A percentile compares a stretch with the other conserved stretches of the same genome.
Evolutionary conservation across 1,140 invertebrate species (phyloP).

Genomic region (Zaprionus ornatus): DNA sequence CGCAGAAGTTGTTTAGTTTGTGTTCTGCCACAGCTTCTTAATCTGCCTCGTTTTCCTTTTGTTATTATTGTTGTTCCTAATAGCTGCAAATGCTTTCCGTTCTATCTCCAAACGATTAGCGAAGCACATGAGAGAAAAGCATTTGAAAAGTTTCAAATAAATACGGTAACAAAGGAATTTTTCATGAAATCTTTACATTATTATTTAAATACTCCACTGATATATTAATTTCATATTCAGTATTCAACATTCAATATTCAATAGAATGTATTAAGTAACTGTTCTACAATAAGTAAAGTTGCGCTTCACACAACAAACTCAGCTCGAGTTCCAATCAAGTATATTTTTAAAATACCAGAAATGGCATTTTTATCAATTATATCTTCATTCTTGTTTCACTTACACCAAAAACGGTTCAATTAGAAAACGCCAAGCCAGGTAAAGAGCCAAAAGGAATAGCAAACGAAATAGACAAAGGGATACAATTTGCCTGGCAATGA

Average conservation of each 20-base stretch:
- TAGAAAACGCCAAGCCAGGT: neutral
- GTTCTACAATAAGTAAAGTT: neutral
- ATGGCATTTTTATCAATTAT: neutral
- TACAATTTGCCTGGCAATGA: constrained; percentile 35
- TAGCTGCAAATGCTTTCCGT: neutral
- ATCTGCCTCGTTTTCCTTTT: neutral
- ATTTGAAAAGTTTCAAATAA: neutral
- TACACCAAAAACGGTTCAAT: neutral
- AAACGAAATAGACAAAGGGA: constrained; percentile 31
- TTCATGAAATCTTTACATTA: too few species aligned
- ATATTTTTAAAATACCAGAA: neutral
- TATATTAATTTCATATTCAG: too few species aligned
- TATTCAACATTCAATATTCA: too few species aligned
- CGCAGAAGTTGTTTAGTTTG: neutral
- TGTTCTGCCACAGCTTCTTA: neutral
- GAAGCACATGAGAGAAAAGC: neutral
- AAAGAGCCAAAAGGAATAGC: constrained; percentile 8
- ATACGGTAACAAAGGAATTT: neutral
- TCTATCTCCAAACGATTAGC: neutral
- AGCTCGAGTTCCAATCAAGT: neutral
- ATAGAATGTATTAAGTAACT: too few species aligned
- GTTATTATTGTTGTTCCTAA: neutral
- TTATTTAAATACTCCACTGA: too few species aligned
- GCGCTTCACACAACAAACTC: neutral
- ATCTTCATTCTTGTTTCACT: constrained; percentile 1